Percentiles rank a stretch among this genome's conserved stretches.
phyloP scores from a whole-genome alignment of 1,140 invertebrate genomes.

The Ephestia elutella region DNA sequence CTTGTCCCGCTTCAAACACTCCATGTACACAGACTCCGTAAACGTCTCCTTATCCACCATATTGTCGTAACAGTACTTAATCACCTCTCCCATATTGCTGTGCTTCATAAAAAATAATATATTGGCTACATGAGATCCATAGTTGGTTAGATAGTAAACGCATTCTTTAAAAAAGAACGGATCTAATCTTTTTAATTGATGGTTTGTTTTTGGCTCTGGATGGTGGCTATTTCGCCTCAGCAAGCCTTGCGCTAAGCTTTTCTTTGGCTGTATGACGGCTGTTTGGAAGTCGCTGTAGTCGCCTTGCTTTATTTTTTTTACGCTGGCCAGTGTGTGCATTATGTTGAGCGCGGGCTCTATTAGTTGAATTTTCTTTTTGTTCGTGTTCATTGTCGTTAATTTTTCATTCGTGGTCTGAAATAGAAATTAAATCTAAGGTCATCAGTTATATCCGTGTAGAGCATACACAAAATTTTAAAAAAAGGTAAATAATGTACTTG shows the following conservation, averaged over 20 bases:
- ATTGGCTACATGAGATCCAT: constrained; percentile 80
- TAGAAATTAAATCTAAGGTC: constrained; percentile 8
- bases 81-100: constrained; percentile 75
- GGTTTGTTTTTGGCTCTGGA: constrained; percentile 46
- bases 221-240: constrained; percentile 51
- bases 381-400: constrained; percentile 48
- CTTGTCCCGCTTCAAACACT: constrained; percentile 77
- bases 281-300: constrained; percentile 72
- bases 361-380: constrained; percentile 67
- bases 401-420: constrained; percentile 64
- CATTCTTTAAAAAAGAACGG: constrained; percentile 81
- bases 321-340: constrained; percentile 74
- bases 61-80: constrained; percentile 79
- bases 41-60: constrained; percentile 80
- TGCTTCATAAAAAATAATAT: constrained; percentile 82
- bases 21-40: constrained; percentile 80
- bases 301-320: constrained; percentile 74
- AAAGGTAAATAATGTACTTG: neutral
- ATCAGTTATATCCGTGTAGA: too few relatives aligned
- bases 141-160: constrained; percentile 81
- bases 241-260: constrained; percentile 42
- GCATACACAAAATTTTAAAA: too few relatives aligned
- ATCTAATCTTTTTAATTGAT: constrained; percentile 60
- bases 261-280: constrained; percentile 44
- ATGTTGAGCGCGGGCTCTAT: constrained; percentile 76